Percentiles rank a stretch among this genome's conserved stretches.
Evolutionary conservation across 1,140 invertebrate genomes (phyloP).

Genomic region (Eurosta solidaginis): DNA sequence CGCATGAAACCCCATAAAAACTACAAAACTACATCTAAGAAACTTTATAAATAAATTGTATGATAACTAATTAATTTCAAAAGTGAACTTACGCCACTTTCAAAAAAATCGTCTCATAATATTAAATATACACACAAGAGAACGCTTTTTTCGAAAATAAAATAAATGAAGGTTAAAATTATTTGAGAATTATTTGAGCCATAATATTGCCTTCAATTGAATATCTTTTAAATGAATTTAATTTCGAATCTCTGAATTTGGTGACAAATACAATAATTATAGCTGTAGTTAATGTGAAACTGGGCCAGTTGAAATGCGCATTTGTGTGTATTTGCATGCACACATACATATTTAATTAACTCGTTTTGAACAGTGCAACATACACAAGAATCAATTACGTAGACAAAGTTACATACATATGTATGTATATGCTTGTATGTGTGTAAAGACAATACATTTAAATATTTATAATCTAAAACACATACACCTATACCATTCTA

Average conservation of each 20-base stretch:
- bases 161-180: neutral
- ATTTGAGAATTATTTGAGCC: neutral
- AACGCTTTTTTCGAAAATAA: neutral
- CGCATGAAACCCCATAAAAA: too few species aligned
- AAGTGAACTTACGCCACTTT: too few species aligned
- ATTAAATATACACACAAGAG: neutral
- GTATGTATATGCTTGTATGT: neutral
- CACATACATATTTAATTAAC: neutral
- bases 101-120: too few species aligned
- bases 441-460: neutral
- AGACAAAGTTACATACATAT: neutral
- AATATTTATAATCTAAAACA: neutral
- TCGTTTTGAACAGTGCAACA: neutral
- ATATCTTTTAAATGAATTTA: constrained; percentile 11
- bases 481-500: neutral
- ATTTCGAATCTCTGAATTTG: neutral
- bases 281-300: neutral
- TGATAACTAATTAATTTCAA: too few species aligned
- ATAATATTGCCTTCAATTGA: neutral
- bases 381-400: neutral
- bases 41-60: too few species aligned
- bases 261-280: neutral
- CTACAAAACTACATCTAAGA: too few species aligned
- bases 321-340: neutral
- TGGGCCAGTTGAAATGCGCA: neutral